These are phyloP conservation scores for Zhuqinia jingwanae DNA, from an alignment of 2,888 invertebrate species.

Conservation along the genomic window DNA sequence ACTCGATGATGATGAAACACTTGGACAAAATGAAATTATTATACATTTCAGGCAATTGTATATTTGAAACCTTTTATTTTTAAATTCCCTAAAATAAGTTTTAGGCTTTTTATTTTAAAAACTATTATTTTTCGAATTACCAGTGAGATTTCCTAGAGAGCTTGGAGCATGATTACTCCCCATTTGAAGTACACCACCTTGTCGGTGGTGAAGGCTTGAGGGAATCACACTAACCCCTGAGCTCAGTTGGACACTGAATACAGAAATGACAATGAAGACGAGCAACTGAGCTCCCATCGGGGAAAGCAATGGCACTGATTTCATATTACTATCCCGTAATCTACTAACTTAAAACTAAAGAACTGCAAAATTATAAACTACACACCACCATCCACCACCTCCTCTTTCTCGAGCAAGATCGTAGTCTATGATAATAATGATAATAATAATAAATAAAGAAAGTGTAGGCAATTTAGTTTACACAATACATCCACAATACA, in stretches of 20 bases:
- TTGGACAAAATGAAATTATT: neutral
- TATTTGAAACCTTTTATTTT: neutral
- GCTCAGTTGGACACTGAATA: constrained; percentile 52
- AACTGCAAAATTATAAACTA: constrained; percentile 4
- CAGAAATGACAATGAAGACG: constrained; percentile 55
- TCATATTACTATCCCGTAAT: constrained; percentile 59
- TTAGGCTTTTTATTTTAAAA: no score
- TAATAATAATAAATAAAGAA: constrained; percentile 29
- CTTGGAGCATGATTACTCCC: neutral
- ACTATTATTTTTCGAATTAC: no score
- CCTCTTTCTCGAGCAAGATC: constrained; percentile 13
- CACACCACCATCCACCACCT: constrained; percentile 45
- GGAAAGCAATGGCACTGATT: constrained; percentile 69
- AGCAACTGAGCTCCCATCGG: constrained; percentile 55
- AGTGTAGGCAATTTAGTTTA: constrained; percentile 23
- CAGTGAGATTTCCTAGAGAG: constrained; percentile 16
- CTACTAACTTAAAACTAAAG: constrained; percentile 32
- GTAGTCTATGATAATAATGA: no score
- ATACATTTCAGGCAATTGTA: no score
- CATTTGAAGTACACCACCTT: neutral
- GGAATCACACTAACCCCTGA: constrained; percentile 50
- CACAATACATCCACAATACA: neutral
- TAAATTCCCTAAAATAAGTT: neutral
- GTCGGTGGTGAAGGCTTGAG: constrained; percentile 12
- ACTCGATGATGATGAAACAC: constrained; percentile 50